A percentile compares a stretch with the other conserved stretches of the same genome.
Evolutionary conservation across 1,140 invertebrate species (phyloP).

Genomic region (Panonychus citri): DNA sequence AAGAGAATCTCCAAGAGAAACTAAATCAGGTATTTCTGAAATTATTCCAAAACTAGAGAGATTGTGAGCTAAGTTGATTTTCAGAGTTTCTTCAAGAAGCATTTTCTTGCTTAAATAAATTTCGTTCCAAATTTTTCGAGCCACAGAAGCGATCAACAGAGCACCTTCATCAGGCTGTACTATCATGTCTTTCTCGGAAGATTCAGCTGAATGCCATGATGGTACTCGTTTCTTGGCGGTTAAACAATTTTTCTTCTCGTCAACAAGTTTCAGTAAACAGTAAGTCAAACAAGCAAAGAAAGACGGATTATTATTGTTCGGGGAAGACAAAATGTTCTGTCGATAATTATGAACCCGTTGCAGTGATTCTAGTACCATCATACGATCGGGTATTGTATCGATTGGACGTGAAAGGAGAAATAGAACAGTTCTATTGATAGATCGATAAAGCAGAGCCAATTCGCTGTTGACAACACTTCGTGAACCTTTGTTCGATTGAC

Average conservation of each 20-base stretch:
- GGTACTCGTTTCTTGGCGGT: background rate
- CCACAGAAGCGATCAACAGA: slow-evolving; percentile 56
- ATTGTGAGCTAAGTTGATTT: slow-evolving; percentile 1
- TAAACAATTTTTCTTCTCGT: slow-evolving; percentile 9
- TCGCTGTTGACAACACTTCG: background rate
- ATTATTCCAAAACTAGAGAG: slow-evolving; percentile 4
- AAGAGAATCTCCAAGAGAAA: background rate
- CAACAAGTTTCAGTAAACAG: slow-evolving; percentile 75
- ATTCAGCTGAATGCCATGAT: background rate
- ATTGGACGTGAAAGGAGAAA: slow-evolving; percentile 75
- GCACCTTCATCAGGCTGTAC: slow-evolving; percentile 36
- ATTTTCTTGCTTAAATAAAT: slow-evolving; percentile 87
- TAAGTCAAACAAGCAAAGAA: slow-evolving; percentile 87
- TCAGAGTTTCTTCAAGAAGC: slow-evolving; percentile 28
- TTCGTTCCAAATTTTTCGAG: slow-evolving; percentile 86
- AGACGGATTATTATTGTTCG: slow-evolving; percentile 63
- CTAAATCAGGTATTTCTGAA: slow-evolving; percentile 6
- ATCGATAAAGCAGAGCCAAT: slow-evolving; percentile 42
- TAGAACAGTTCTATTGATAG: slow-evolving; percentile 75
- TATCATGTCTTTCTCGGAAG: background rate
- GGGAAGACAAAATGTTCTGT: slow-evolving; percentile 59
- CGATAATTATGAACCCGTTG: slow-evolving; percentile 66
- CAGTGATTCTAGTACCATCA: slow-evolving; percentile 68
- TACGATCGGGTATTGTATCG: slow-evolving; percentile 53
- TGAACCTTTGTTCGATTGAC: background rate